Evolutionary conservation across 2,888 invertebrate genomes (phyloP).

Genomic region (Heliconius sara): DNA sequence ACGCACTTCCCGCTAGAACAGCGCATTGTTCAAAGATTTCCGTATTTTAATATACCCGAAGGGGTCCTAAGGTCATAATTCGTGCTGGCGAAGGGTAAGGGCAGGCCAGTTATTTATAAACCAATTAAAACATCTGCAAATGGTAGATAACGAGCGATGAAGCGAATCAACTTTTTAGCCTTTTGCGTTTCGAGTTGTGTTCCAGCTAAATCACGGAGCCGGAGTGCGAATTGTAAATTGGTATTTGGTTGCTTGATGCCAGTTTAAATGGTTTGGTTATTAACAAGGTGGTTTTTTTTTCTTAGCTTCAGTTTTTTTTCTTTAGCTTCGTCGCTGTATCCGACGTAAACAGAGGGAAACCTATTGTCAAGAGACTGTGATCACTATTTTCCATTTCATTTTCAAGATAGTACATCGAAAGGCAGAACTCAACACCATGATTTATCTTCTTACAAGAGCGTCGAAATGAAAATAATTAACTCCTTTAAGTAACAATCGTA

Average conservation of each 20-base stretch:
- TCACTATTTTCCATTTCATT: too few relatives aligned
- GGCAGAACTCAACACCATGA: too few relatives aligned
- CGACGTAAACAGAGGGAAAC: too few relatives aligned
- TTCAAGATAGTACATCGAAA: too few relatives aligned
- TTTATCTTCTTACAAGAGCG: too few relatives aligned
- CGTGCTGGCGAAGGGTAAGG: conserved; percentile 64
- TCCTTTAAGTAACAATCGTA: too few relatives aligned
- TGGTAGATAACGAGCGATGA: conserved; percentile 69
- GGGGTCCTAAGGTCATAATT: conserved; percentile 72
- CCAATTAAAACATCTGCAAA: conserved; percentile 79
- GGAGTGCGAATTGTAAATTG: conserved; percentile 19
- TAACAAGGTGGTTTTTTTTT: neutral
- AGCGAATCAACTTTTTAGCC: conserved; percentile 55
- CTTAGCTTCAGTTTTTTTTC: too few relatives aligned
- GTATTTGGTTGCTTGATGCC: conserved; percentile 2
- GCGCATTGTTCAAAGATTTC: conserved; percentile 68
- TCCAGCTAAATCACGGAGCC: conserved; percentile 35
- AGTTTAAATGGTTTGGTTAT: neutral
- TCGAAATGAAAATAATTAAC: too few relatives aligned
- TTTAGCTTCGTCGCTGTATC: too few relatives aligned
- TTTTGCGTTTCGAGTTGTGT: conserved; percentile 50
- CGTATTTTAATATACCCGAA: conserved; percentile 58
- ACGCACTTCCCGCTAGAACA: conserved; percentile 53
- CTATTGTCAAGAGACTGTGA: too few relatives aligned
- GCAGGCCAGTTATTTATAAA: conserved; percentile 76